Conservation (phyloP, 2,797 vertebrate species). For the Anolis apletophallus region DNA sequence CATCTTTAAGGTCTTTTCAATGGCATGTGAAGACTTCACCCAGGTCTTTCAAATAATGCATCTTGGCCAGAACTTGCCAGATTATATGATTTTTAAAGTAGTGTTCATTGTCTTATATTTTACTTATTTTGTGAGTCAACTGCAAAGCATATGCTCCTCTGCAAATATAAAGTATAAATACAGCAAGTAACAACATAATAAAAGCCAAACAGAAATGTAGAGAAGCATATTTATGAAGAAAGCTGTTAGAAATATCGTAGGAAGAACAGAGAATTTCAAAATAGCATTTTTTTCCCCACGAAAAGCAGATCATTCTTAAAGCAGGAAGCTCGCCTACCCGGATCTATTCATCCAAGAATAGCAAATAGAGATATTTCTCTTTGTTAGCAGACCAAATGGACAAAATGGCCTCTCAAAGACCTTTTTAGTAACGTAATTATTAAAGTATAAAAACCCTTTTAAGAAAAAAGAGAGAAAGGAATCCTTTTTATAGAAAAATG, state of each 20-base stretch:
- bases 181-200: too few relatives aligned
- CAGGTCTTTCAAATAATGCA: background rate
- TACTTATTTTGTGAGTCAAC: too few relatives aligned
- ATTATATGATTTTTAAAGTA: too few relatives aligned
- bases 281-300: background rate
- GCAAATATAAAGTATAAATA: too few relatives aligned
- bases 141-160: too few relatives aligned
- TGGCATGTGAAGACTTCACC: background rate
- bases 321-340: background rate
- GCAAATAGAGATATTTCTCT: background rate
- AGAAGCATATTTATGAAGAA: slow-evolving; percentile 49
- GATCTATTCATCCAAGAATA: background rate
- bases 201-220: slow-evolving; percentile 25
- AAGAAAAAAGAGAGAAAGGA: background rate
- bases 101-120: too few relatives aligned
- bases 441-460: background rate
- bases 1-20: too few relatives aligned
- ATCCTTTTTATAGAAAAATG: background rate
- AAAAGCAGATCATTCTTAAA: slow-evolving; percentile 14
- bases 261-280: slow-evolving; percentile 35
- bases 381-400: background rate
- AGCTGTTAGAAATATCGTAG: background rate
- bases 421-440: background rate
- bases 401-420: background rate
- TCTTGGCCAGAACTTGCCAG: background rate